Percentiles rank a stretch among this genome's conserved stretches.
These are phyloP conservation scores for Drosophila sturtevanti DNA, from an alignment of 1,140 invertebrate genomes.

Conservation along the genomic window DNA sequence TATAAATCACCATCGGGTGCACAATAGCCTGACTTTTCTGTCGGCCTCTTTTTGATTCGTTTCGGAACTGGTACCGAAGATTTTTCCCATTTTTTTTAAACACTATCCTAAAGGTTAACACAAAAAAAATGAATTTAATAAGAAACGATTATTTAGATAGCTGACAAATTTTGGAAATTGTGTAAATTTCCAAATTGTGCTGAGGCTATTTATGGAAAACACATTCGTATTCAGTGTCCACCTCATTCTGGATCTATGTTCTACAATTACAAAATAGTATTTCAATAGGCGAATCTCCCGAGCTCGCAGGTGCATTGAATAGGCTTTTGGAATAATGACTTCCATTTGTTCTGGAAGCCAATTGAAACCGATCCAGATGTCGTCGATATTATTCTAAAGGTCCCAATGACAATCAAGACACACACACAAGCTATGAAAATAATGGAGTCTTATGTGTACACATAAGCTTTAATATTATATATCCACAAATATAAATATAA, in stretches of 20 bases:
- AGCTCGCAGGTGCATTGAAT: conserved; percentile 4
- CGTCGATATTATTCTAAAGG: background rate
- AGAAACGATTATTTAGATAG: background rate
- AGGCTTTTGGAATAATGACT: background rate
- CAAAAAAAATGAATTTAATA: too few relatives aligned
- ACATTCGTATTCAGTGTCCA: conserved; percentile 5
- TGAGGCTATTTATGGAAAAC: background rate
- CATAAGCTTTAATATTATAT: conserved; percentile 1
- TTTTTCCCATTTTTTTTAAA: conserved; percentile 26
- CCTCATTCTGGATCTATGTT: conserved; percentile 3
- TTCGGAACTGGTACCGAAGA: conserved; percentile 13
- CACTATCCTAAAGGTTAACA: conserved; percentile 15
- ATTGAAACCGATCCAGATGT: background rate
- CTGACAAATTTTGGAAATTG: conserved; percentile 1
- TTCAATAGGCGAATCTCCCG: too few relatives aligned
- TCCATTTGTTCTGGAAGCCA: background rate
- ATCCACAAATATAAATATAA: conserved; percentile 5
- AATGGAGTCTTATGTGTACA: conserved; percentile 9
- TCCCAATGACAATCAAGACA: conserved; percentile 2
- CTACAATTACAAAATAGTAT: background rate
- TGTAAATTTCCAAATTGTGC: background rate
- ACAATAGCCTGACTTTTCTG: too few relatives aligned
- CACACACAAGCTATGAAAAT: background rate
- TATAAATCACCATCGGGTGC: background rate
- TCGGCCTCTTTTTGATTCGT: conserved; percentile 16